Evolutionary conservation across 1,140 invertebrate species (phyloP).

Genomic region (Drosophila jambulina): DNA sequence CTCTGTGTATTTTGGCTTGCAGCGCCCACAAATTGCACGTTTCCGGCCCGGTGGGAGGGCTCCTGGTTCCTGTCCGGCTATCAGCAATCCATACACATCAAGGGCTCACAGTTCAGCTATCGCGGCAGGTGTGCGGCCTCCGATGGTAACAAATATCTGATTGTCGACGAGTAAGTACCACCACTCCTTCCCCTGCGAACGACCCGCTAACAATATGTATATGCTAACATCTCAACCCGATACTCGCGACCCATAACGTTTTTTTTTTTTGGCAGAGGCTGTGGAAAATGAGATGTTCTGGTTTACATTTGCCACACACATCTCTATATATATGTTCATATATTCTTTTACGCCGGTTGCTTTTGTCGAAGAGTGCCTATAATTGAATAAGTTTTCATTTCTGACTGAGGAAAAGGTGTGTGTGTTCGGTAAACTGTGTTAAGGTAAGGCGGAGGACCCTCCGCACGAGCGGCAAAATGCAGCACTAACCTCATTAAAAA

Average conservation of each 20-base stretch:
- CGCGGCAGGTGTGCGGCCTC: constrained; percentile 92
- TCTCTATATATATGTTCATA: constrained; percentile 11
- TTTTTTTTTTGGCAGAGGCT: constrained; percentile 32
- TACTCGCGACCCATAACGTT: constrained; percentile 44
- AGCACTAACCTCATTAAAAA: constrained; percentile 77
- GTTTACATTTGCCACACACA: constrained; percentile 33
- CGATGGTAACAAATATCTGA: constrained; percentile 93
- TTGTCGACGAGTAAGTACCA: constrained; percentile 92
- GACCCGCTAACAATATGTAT: constrained; percentile 58
- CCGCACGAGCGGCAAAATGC: constrained; percentile 48
- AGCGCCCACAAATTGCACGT: constrained; percentile 89
- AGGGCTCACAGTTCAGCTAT: constrained; percentile 91
- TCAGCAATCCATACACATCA: constrained; percentile 91
- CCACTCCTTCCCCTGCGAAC: not conserved
- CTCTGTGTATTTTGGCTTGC: constrained; percentile 52
- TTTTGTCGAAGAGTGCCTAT: constrained; percentile 70
- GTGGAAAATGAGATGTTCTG: constrained; percentile 42
- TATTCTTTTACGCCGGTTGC: constrained; percentile 34
- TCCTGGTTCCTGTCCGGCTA: constrained; percentile 94
- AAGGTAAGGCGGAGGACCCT: constrained; percentile 53
- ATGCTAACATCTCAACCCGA: constrained; percentile 64
- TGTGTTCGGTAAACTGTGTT: constrained; percentile 58
- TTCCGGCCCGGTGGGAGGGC: constrained; percentile 92
- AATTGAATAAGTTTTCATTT: constrained; percentile 81
- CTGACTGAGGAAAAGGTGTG: constrained; percentile 45